Conservation (phyloP, 2,888 invertebrate species). For the Cantharis lateralis region DNA sequence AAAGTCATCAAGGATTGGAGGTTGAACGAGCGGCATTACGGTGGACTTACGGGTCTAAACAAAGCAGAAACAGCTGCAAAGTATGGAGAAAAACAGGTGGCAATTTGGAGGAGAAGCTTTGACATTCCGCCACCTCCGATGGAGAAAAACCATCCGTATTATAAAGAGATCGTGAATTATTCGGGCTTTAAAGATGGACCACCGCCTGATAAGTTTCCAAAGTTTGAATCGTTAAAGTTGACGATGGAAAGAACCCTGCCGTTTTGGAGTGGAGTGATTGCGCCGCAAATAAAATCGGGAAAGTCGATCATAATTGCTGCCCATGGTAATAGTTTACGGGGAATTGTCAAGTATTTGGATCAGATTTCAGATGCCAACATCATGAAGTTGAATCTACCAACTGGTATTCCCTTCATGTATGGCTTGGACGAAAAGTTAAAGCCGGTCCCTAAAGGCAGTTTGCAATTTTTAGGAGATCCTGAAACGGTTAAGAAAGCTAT, state of each 20-base stretch:
- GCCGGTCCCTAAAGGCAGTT: slow-evolving; percentile 62
- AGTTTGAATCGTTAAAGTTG: slow-evolving; percentile 80
- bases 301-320: slow-evolving; percentile 81
- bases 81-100: slow-evolving; percentile 83
- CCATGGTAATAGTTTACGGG: slow-evolving; percentile 85
- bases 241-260: slow-evolving; percentile 83
- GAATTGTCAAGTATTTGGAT: slow-evolving; percentile 85
- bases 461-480: slow-evolving; percentile 66
- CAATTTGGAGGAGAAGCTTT: slow-evolving; percentile 85
- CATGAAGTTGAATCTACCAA: slow-evolving; percentile 65
- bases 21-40: slow-evolving; percentile 86
- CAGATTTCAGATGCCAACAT: slow-evolving; percentile 63
- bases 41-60: slow-evolving; percentile 82
- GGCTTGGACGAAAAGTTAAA: slow-evolving; percentile 61
- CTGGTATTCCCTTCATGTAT: slow-evolving; percentile 68
- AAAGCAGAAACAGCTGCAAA: slow-evolving; percentile 84
- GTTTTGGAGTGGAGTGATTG: slow-evolving; percentile 83
- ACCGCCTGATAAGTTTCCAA: slow-evolving; percentile 74
- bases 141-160: slow-evolving; percentile 75
- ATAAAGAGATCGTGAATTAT: slow-evolving; percentile 75
- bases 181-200: slow-evolving; percentile 75
- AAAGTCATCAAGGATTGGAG: slow-evolving; percentile 78
- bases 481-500: slow-evolving; percentile 66
- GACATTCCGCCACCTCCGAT: slow-evolving; percentile 83
- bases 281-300: slow-evolving; percentile 78